Evolutionary conservation across 2,113 vertebrate genomes (phyloP), one percentile per base, ranked within the genome.

Genomic region (Acrocephalus arundinaceus): DNA sequence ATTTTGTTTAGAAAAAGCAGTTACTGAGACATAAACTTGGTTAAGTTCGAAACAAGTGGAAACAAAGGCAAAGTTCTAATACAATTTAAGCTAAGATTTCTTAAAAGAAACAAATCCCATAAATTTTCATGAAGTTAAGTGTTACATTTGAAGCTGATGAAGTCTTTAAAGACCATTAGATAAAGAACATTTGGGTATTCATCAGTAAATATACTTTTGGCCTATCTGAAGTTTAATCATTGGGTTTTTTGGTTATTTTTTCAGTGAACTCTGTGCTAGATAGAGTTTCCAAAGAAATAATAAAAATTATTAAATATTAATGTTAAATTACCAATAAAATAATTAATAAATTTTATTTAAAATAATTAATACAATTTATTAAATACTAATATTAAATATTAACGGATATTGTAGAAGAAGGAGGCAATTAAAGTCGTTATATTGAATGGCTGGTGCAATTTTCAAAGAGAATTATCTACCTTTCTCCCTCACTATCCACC

Each of bases 1-100:
- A 68, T 74, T 87, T 77, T 91, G 54, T 84, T 85, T 72, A 85
- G 51, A 82, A 77, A 85, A 90, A 67, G 68, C 49, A 28, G 73
- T 89, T 89, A 84, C 27, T 58, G n/a, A 80, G 48, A 89, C 85
- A 77, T 91, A 90, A 81, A 71, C 25, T 15, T 48, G 41, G 14
- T 61, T 80, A 80, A 19, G 9, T 37, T 86, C 4, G 13, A 43
- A 93, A 57, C 2, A 35, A 54, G 9, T 45, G 9, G 80, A 93
- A 95, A 48, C 3, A 28, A 63, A 74, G 16, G 7, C 20, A 37
- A 14, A 65, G 7, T 73, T 88, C 19, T 39, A 86, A 59, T 11
- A 39, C 5, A 71, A 52, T 71, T 59, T 89, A 86, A 87, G 63
- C 3, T 2, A 81, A 48, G 10, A 73, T 55, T 35, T 89, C 15